Conservation (phyloP, 2,888 invertebrate species). For the Pycnomerus fuliginosus region DNA sequence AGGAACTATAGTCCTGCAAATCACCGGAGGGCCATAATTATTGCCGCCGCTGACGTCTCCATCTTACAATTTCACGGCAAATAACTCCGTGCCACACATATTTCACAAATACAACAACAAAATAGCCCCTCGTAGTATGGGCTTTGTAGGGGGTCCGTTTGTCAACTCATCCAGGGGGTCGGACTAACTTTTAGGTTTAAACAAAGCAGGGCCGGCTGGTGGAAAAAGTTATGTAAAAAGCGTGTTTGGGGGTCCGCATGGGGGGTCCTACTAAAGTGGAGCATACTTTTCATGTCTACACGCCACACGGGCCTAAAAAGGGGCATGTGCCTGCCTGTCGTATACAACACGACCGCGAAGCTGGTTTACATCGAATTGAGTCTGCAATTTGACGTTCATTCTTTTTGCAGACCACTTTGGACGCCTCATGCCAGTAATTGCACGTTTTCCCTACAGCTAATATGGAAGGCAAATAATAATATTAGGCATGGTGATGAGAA, state of each 20-base stretch:
- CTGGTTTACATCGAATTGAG: slow-evolving; percentile 15
- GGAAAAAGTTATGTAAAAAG: slow-evolving; percentile 33
- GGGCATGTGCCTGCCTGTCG: slow-evolving; percentile 38
- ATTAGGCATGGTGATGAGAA: too few relatives aligned
- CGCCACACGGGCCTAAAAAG: slow-evolving; percentile 38
- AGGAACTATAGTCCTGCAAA: slow-evolving; percentile 28
- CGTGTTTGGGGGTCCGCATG: slow-evolving; percentile 37
- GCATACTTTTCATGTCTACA: slow-evolving; percentile 28
- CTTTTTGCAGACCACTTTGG: too few relatives aligned
- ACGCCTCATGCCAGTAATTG: too few relatives aligned
- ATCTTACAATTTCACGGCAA: slow-evolving; percentile 41
- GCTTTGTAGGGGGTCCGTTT: slow-evolving; percentile 30
- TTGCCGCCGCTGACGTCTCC: slow-evolving; percentile 30
- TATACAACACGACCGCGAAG: slow-evolving; percentile 28
- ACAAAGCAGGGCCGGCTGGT: slow-evolving; percentile 37
- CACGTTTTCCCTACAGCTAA: too few relatives aligned
- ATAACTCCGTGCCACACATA: slow-evolving; percentile 37
- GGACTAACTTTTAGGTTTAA: slow-evolving; percentile 40
- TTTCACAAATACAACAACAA: slow-evolving; percentile 36
- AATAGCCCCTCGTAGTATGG: slow-evolving; percentile 15
- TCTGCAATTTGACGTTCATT: slow-evolving; percentile 28
- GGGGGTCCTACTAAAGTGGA: slow-evolving; percentile 33
- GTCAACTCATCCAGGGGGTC: slow-evolving; percentile 35
- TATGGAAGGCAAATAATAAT: too few relatives aligned
- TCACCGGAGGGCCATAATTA: slow-evolving; percentile 23